Percentiles rank a stretch among this genome's conserved stretches.
Conservation (phyloP, 2,888 invertebrate genomes). For the Gastracanthus pulcherrimus region DNA sequence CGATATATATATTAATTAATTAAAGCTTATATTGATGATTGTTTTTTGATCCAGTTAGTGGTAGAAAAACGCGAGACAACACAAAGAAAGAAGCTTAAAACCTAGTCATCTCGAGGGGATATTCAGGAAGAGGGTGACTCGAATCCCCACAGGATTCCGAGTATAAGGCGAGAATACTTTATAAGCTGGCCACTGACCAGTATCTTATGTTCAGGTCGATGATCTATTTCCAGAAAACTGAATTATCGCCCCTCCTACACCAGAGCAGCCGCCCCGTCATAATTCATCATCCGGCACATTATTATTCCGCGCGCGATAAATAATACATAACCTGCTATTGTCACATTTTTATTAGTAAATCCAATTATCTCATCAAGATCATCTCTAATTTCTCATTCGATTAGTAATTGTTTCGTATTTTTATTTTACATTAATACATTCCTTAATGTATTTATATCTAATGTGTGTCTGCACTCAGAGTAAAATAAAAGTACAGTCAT, state of each 20-base stretch:
- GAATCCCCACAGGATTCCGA: constrained; percentile 71
- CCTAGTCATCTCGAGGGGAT: constrained; percentile 37
- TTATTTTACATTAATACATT: too few species aligned
- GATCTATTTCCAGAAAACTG: constrained; percentile 71
- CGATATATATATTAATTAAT: neutral
- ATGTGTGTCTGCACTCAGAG: too few species aligned
- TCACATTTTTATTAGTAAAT: constrained; percentile 37
- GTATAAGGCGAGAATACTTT: constrained; percentile 73
- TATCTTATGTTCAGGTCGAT: constrained; percentile 68
- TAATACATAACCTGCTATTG: constrained; percentile 5
- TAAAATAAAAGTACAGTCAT: constrained; percentile 27
- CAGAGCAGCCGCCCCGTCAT: constrained; percentile 62
- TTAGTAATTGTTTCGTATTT: too few species aligned
- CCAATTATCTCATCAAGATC: constrained; percentile 11
- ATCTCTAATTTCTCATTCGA: neutral
- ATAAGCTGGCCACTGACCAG: constrained; percentile 71
- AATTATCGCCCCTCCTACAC: constrained; percentile 63
- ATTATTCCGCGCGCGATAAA: constrained; percentile 34
- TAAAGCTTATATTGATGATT: neutral
- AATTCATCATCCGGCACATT: constrained; percentile 59
- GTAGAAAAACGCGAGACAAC: constrained; percentile 9
- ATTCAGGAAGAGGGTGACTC: constrained; percentile 11
- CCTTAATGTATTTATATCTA: too few species aligned
- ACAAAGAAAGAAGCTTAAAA: constrained; percentile 50
- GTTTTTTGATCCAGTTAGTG: constrained; percentile 12